Conservation (phyloP, 64 coral and sea anemone genomes). For the Porites lutea region DNA sequence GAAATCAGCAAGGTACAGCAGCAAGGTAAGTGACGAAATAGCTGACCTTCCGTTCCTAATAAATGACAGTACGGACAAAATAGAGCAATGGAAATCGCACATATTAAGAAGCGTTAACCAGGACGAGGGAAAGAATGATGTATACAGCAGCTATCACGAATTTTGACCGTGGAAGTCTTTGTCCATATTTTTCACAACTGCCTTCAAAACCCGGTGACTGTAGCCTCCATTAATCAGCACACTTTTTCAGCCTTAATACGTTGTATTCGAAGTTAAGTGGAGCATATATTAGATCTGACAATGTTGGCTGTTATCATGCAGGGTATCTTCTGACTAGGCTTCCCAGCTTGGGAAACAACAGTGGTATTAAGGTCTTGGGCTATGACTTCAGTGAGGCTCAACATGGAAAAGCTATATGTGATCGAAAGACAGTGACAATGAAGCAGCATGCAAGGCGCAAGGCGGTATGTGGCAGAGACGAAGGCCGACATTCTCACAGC, state of each 20-base stretch:
- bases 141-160: slow-evolving; percentile 14
- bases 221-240: not conserved
- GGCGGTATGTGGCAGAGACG: slow-evolving; percentile 25
- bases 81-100: slow-evolving; percentile 47
- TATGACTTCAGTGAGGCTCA: slow-evolving; percentile 40
- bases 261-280: not conserved
- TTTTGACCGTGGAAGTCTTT: not conserved
- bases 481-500: slow-evolving; percentile 43
- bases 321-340: slow-evolving; percentile 47
- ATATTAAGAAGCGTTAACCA: slow-evolving; percentile 43
- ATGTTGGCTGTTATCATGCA: slow-evolving; percentile 21
- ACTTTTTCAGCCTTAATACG: not conserved
- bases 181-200: not conserved
- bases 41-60: slow-evolving; percentile 19
- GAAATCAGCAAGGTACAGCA: no score
- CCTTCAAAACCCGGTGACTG: not conserved
- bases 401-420: slow-evolving; percentile 22
- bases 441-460: slow-evolving; percentile 23
- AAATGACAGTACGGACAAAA: slow-evolving; percentile 3
- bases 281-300: not conserved
- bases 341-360: slow-evolving; percentile 13
- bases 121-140: slow-evolving; percentile 18
- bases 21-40: not conserved
- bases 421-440: slow-evolving; percentile 33
- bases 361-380: slow-evolving; percentile 23